Evolutionary conservation across 2,113 vertebrate genomes (phyloP).

Genomic region (Pan troglodytes): NHGRI_mPanTro3-v2.1_pri NC_072407.2:24144501-24145000

Average conservation of each 20-base stretch:
- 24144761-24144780: fast-evolving
- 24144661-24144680: neutral
- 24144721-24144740: fast-evolving
- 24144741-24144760: neutral
- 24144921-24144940: neutral
- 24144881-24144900: neutral
- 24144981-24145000: neutral
- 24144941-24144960: neutral
- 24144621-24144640: no score
- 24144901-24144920: neutral
- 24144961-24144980: neutral
- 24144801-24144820: neutral
- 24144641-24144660: neutral
- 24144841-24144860: neutral
- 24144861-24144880: neutral
- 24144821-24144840: neutral
- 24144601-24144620: no score
- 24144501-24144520: no score
- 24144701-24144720: fast-evolving
- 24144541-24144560: no score
- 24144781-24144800: neutral
- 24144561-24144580: no score
- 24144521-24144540: no score
- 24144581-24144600: no score
- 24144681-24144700: neutral